Evolutionary conservation across 2,113 vertebrate genomes (phyloP).

Genomic region (Dicrurus megarhynchus): DNA sequence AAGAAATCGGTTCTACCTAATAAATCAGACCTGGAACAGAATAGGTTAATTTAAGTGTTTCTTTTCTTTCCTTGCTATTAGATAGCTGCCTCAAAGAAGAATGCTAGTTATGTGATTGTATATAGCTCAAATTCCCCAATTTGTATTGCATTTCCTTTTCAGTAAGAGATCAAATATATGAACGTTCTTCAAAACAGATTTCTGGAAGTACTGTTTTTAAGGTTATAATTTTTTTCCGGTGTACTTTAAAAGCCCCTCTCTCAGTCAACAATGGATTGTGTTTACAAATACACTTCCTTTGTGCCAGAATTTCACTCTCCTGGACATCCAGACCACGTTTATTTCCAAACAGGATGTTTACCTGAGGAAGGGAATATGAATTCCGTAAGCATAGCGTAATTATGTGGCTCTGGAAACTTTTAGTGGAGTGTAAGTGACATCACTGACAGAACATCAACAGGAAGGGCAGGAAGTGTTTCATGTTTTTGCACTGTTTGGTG

Average conservation of each 20-base stretch:
- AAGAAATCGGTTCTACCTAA: neutral
- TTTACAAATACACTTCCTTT: slow-evolving; percentile 67
- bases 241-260: slow-evolving; percentile 50
- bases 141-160: slow-evolving; percentile 58
- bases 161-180: slow-evolving; percentile 57
- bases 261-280: slow-evolving; percentile 54
- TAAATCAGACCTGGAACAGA: neutral
- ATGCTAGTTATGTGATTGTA: slow-evolving; percentile 57
- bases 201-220: slow-evolving; percentile 58
- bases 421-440: slow-evolving; percentile 70
- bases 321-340: slow-evolving; percentile 55
- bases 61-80: slow-evolving; percentile 28
- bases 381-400: slow-evolving; percentile 66
- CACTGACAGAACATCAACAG: slow-evolving; percentile 71
- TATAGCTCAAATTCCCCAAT: slow-evolving; percentile 45
- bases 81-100: slow-evolving; percentile 33
- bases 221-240: slow-evolving; percentile 11
- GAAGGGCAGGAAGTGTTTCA: slow-evolving; percentile 70
- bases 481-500: slow-evolving; percentile 68
- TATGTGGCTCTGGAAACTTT: slow-evolving; percentile 65
- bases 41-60: slow-evolving; percentile 28
- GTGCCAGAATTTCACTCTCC: slow-evolving; percentile 54
- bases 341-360: slow-evolving; percentile 74
- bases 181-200: slow-evolving; percentile 29
- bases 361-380: slow-evolving; percentile 67